Evolutionary conservation across 2,797 vertebrate genomes (phyloP).

Genomic region (Peromyscus nudipes): DNA sequence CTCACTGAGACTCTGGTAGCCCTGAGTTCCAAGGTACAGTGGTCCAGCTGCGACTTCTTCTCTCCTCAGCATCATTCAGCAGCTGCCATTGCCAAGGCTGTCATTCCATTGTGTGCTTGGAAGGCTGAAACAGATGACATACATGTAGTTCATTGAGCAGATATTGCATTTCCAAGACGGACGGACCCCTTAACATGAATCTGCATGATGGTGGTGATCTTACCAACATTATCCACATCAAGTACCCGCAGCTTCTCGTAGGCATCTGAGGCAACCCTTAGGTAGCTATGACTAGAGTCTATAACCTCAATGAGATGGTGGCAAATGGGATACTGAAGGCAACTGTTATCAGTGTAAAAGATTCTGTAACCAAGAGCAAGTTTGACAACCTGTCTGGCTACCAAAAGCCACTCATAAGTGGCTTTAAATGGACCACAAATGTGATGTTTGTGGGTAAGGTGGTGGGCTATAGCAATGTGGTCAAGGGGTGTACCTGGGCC

Average conservation of each 20-base stretch:
- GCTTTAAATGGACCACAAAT: neutral
- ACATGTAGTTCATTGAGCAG: slow-evolving; percentile 98
- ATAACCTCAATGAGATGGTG: neutral
- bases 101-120: slow-evolving; percentile 94
- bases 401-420: neutral
- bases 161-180: slow-evolving; percentile 95
- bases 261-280: neutral
- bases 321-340: neutral
- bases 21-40: neutral
- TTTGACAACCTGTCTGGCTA: neutral
- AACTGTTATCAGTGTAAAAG: neutral
- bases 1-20: neutral
- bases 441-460: neutral
- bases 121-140: slow-evolving; percentile 97
- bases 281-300: neutral
- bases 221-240: no score
- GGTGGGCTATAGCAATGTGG: neutral
- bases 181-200: slow-evolving; percentile 83
- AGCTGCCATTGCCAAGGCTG: neutral
- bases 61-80: neutral
- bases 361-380: neutral
- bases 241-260: neutral
- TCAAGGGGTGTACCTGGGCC: neutral
- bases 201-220: neutral
- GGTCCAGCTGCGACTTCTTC: neutral